Evolutionary conservation across 2,888 invertebrate species (phyloP).

Genomic region (Chouioia cunea): DNA sequence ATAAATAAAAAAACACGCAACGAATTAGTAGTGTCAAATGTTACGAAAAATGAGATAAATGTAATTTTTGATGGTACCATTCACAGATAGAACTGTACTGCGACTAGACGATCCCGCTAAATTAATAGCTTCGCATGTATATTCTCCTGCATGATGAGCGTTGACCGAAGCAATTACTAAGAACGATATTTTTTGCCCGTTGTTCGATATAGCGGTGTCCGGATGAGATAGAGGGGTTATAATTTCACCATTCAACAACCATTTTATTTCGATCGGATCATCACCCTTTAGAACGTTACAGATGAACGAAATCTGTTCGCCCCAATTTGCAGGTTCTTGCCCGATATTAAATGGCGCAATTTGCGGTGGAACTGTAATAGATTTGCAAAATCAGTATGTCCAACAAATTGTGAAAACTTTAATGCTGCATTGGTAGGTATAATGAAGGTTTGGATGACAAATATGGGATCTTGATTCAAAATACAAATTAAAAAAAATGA

Average conservation of each 20-base stretch:
- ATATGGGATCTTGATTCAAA: too few species aligned
- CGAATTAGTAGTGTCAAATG: too few species aligned
- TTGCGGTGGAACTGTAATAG: conserved; percentile 66
- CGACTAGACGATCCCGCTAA: conserved; percentile 70
- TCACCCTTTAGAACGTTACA: conserved; percentile 82
- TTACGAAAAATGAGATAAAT: too few species aligned
- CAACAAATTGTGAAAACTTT: too few species aligned
- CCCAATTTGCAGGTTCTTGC: conserved; percentile 75
- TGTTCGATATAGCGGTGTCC: conserved; percentile 71
- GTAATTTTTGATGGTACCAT: conserved; percentile 66
- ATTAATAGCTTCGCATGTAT: conserved; percentile 72
- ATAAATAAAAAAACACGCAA: too few species aligned
- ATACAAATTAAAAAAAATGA: too few species aligned
- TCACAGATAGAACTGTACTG: conserved; percentile 70
- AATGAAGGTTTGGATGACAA: too few species aligned
- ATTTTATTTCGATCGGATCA: conserved; percentile 76
- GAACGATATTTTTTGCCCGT: conserved; percentile 71
- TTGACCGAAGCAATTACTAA: conserved; percentile 72
- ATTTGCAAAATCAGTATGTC: too few species aligned
- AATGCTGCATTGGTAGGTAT: too few species aligned
- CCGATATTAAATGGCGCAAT: conserved; percentile 73
- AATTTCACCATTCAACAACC: conserved; percentile 73
- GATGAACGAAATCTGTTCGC: conserved; percentile 79
- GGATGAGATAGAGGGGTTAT: conserved; percentile 63
- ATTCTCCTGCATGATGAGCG: conserved; percentile 72